These are phyloP conservation scores for Xylota sylvarum DNA, from an alignment of 2,888 invertebrate species.

Conservation along the genomic window DNA sequence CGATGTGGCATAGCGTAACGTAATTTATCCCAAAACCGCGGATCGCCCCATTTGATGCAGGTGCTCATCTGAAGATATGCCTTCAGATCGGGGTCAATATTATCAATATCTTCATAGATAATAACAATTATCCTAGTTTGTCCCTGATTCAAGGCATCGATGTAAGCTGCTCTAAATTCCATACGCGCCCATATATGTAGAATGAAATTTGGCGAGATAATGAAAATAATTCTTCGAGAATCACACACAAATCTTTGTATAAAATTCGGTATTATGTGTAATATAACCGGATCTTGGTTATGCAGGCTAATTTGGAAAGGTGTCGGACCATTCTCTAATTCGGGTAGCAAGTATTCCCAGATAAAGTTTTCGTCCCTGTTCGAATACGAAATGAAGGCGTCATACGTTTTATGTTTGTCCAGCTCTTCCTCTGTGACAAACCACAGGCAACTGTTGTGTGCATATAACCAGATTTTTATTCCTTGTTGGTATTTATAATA, in stretches of 20 bases:
- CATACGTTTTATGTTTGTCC: constrained; percentile 88
- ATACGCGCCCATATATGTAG: constrained; percentile 91
- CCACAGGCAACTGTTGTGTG: constrained; percentile 87
- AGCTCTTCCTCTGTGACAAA: constrained; percentile 89
- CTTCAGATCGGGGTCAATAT: constrained; percentile 88
- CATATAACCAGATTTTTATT: constrained; percentile 89
- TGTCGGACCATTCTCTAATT: constrained; percentile 88
- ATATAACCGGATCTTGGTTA: constrained; percentile 90
- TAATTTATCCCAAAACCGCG: constrained; percentile 93
- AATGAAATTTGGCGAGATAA: constrained; percentile 90
- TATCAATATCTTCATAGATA: constrained; percentile 89
- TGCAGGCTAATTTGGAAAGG: constrained; percentile 90
- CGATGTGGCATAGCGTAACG: constrained; percentile 90
- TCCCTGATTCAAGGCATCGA: constrained; percentile 88
- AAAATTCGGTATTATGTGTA: constrained; percentile 90
- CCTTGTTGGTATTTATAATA: constrained; percentile 87
- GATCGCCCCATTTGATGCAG: constrained; percentile 92
- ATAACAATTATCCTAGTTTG: constrained; percentile 90
- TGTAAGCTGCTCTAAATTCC: constrained; percentile 91
- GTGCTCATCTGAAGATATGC: constrained; percentile 91
- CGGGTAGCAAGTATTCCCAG: constrained; percentile 87
- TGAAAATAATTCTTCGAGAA: constrained; percentile 89
- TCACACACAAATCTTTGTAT: constrained; percentile 90
- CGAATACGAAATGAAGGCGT: constrained; percentile 93
- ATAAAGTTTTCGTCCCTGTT: constrained; percentile 91